phyloP scores from a whole-genome alignment of 2,888 invertebrate genomes.

The Nymphalis c-album region DNA sequence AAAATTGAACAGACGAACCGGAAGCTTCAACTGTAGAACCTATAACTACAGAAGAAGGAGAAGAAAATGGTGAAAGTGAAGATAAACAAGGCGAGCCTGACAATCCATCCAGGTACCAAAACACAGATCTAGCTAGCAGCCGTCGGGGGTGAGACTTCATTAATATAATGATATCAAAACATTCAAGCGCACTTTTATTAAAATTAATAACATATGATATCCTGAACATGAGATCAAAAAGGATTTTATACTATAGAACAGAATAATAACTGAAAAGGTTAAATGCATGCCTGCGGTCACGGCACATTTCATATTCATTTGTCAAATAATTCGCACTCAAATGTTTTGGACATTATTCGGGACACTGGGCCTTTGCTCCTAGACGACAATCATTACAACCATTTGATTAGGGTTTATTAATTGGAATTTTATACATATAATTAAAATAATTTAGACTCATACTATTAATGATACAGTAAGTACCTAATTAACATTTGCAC shows the following conservation, averaged over 20 bases:
- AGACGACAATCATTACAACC: too few species aligned
- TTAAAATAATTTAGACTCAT: too few species aligned
- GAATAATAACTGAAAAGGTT: neutral
- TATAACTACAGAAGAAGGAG: constrained; percentile 40
- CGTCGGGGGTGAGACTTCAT: constrained; percentile 55
- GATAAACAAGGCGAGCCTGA: constrained; percentile 54
- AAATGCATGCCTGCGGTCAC: neutral
- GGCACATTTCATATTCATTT: neutral
- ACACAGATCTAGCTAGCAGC: constrained; percentile 64
- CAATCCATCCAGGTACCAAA: constrained; percentile 76
- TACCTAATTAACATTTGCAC: too few species aligned
- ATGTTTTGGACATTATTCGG: too few species aligned
- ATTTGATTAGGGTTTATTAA: too few species aligned
- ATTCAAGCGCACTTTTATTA: constrained; percentile 14
- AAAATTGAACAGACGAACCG: constrained; percentile 39
- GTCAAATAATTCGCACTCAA: neutral
- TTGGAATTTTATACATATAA: too few species aligned
- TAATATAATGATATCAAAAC: constrained; percentile 30
- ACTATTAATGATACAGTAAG: too few species aligned
- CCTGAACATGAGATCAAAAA: constrained; percentile 6
- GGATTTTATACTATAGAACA: neutral
- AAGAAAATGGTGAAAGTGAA: constrained; percentile 40
- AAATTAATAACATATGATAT: constrained; percentile 14
- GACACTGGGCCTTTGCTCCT: too few species aligned
- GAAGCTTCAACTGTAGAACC: constrained; percentile 42